Conservation (phyloP, 2,113 vertebrate species). For the Pyxicephalus adspersus region DNA sequence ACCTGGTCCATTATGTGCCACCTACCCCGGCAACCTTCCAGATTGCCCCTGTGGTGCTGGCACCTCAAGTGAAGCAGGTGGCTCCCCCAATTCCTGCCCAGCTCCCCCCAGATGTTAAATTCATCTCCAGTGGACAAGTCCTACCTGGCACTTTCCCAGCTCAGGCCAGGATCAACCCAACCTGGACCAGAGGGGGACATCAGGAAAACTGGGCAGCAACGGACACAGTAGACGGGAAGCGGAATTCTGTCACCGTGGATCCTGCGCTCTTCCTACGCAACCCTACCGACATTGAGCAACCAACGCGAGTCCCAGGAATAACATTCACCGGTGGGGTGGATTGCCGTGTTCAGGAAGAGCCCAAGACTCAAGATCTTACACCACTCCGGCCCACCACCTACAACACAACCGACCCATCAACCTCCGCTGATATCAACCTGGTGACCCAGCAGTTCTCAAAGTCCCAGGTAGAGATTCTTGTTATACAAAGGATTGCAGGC, state of each 20-base stretch:
- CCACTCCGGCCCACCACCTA: conserved; percentile 3
- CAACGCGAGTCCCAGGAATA: not conserved
- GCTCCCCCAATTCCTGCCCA: not conserved
- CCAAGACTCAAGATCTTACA: not conserved
- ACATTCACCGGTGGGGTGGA: not conserved
- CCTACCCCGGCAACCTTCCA: conserved; percentile 45
- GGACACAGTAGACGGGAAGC: conserved; percentile 5
- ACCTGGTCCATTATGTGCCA: conserved; percentile 58
- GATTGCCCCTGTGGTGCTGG: conserved; percentile 38
- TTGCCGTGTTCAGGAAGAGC: not conserved
- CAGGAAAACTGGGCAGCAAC: conserved; percentile 52
- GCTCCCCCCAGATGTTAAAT: conserved; percentile 46
- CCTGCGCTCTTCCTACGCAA: conserved; percentile 32
- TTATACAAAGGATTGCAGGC: too few species aligned
- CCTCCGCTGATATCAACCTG: conserved; percentile 81
- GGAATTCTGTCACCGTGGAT: conserved; percentile 20
- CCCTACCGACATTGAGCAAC: not conserved
- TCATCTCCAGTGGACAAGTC: conserved; percentile 29
- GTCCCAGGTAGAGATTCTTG: conserved; percentile 91
- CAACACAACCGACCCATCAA: conserved; percentile 65
- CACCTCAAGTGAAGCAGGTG: conserved; percentile 21
- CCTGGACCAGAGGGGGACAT: conserved; percentile 40
- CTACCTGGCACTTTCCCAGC: conserved; percentile 36
- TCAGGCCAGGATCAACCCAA: not conserved
- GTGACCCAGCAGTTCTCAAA: conserved; percentile 92